Base-by-base conservation (phyloP, 2,797 vertebrate species). In the Brachyrhaphis roseni region DNA sequence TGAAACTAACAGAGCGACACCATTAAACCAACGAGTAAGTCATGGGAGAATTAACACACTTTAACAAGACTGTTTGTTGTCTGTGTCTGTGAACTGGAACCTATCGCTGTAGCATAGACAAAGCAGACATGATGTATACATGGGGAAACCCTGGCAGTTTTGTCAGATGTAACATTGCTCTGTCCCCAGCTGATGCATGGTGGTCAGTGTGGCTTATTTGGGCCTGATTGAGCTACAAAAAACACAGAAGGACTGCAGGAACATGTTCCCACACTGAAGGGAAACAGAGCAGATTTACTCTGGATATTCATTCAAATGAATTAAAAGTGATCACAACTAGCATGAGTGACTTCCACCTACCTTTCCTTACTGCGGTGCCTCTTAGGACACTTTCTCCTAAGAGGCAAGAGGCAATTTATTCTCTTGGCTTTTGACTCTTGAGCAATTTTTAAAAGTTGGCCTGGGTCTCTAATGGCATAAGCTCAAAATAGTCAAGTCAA, bases 101-200 rank as follows among this genome's bases (percentile, higher is more conserved):
- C 89, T 92, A 90, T 94, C 91, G 89, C 88, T 45, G 82, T 87
- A 88, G 92, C 88, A 87, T 90, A 92, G 92, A 94, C 91, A 93
- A 93, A 94, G 91, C 88, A 78, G 92, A 92, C 89, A 82, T 90
- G 83, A 93, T 93, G 90, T 95, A 94, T 94, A 95, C 94, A 87
- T 85, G 84, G 91, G 86, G 86, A 75, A 84, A 82, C 74, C 64
- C 41, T 28, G 81, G 87, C 90, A 82, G 82, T 88, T 91, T 84
- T 82, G 88, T 73, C 85, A 86, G 83, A 74, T 45, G 59, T 84
- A 71, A 74, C 77, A 86, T 87, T 83, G 72, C 84, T 87, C 88
- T 76, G 86, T 88, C 88, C 84, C 74, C 36, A 2, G 81, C 80
- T 87, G 87, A 87, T 90, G 85, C 78, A 87, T 75, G 86, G 74